Evolutionary conservation across 1,140 invertebrate species (phyloP).

Genomic region (Cydia splendana): DNA sequence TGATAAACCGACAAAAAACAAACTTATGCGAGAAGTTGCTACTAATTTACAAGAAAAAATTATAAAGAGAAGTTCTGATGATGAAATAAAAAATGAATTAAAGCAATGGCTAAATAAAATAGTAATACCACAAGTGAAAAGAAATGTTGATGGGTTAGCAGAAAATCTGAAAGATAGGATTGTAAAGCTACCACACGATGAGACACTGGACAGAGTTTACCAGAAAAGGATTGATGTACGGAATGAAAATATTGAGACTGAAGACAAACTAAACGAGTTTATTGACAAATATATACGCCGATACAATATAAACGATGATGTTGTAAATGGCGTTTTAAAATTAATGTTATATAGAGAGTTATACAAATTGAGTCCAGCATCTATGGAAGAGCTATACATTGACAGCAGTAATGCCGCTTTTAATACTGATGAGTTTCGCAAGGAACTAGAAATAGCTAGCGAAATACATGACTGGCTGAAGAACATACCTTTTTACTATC

Average conservation of each 20-base stretch:
- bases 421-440: conserved; percentile 39
- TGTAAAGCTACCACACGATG: conserved; percentile 39
- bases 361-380: conserved; percentile 42
- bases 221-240: background rate
- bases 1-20: conserved; percentile 35
- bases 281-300: conserved; percentile 49
- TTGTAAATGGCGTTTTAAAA: conserved; percentile 43
- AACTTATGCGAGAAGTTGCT: conserved; percentile 42
- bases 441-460: conserved; percentile 52
- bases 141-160: conserved; percentile 37
- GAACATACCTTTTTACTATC: conserved; percentile 45
- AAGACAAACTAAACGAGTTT: conserved; percentile 46
- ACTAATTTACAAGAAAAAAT: conserved; percentile 36
- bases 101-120: conserved; percentile 40
- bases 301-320: conserved; percentile 44
- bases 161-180: conserved; percentile 41
- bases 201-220: conserved; percentile 24
- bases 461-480: conserved; percentile 53
- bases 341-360: conserved; percentile 48
- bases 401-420: conserved; percentile 32
- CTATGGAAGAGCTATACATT: conserved; percentile 39
- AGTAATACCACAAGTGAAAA: conserved; percentile 37
- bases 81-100: conserved; percentile 37
- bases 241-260: conserved; percentile 34
- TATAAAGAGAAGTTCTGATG: conserved; percentile 35